A percentile compares a stretch with the other conserved stretches of the same genome.
Evolutionary conservation across 2,888 invertebrate genomes (phyloP).

Genomic region (Cepaea hortensis): DNA sequence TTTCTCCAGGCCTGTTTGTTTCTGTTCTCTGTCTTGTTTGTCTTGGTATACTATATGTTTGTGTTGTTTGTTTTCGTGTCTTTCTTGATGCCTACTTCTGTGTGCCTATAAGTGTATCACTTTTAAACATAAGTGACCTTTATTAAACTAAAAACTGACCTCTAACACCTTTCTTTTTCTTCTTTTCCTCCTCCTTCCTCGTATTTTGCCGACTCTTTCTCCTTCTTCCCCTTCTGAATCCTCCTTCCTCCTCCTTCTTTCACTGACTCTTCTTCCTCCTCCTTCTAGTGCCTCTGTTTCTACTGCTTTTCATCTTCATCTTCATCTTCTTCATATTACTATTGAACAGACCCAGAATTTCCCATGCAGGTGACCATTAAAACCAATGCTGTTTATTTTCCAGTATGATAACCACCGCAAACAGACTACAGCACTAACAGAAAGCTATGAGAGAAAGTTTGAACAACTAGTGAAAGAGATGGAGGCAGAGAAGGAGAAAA

Average conservation of each 20-base stretch:
- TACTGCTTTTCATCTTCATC: too few relatives aligned
- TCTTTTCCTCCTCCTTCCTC: too few relatives aligned
- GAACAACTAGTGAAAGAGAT: slow-evolving; percentile 66
- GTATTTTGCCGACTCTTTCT: too few relatives aligned
- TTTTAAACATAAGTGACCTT: not conserved
- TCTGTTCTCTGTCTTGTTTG: not conserved
- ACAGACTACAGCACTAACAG: slow-evolving; percentile 71
- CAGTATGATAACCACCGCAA: slow-evolving; percentile 71
- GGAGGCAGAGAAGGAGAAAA: slow-evolving; percentile 56
- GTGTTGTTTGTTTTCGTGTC: not conserved
- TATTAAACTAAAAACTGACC: too few relatives aligned
- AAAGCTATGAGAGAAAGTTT: slow-evolving; percentile 68
- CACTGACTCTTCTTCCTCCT: too few relatives aligned
- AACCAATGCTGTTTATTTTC: not conserved
- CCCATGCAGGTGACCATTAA: too few relatives aligned
- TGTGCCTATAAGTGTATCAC: not conserved
- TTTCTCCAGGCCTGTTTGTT: not conserved
- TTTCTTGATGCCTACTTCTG: not conserved
- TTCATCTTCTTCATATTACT: too few relatives aligned
- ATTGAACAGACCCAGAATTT: too few relatives aligned
- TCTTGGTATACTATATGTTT: not conserved
- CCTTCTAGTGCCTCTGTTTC: too few relatives aligned
- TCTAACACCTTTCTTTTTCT: too few relatives aligned
- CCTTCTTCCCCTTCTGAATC: too few relatives aligned
- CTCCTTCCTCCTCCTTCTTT: too few relatives aligned